Conservation (phyloP, 2,888 invertebrate species). For the Campoletis raptor region DNA sequence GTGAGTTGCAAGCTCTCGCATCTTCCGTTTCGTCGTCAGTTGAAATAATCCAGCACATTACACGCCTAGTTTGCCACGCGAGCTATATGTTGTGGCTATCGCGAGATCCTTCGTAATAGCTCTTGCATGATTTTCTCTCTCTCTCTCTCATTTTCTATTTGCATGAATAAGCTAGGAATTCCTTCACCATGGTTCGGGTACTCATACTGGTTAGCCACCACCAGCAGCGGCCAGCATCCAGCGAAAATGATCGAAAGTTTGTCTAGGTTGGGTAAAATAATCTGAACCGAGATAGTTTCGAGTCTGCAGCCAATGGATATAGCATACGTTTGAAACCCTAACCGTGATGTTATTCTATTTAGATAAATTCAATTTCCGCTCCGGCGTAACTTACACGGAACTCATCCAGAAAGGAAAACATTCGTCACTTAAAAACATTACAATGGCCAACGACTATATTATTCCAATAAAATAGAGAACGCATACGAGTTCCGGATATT, state of each 20-base stretch:
- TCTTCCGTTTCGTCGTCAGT: constrained; percentile 44
- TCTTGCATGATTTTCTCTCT: constrained; percentile 34
- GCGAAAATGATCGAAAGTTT: constrained; percentile 56
- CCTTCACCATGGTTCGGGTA: constrained; percentile 38
- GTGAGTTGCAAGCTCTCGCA: constrained; percentile 41
- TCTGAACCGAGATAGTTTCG: constrained; percentile 35
- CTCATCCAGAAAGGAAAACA: constrained; percentile 1
- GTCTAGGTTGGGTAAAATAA: constrained; percentile 30
- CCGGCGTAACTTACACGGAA: not conserved
- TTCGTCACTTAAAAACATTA: constrained; percentile 10
- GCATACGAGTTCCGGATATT: constrained; percentile 32
- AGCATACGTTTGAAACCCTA: constrained; percentile 23
- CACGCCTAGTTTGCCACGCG: constrained; percentile 76
- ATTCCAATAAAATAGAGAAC: not conserved
- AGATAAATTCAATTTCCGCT: constrained; percentile 43
- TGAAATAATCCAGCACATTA: constrained; percentile 77
- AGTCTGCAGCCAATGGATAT: constrained; percentile 4
- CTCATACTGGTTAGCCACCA: constrained; percentile 42
- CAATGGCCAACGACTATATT: constrained; percentile 14
- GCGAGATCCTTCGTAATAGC: constrained; percentile 56
- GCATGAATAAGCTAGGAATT: constrained; percentile 44
- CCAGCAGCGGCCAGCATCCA: constrained; percentile 39
- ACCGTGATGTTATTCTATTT: not conserved
- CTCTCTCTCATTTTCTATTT: not conserved
- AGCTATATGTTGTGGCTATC: constrained; percentile 64